A percentile compares a stretch with the other conserved stretches of the same genome.
Conservation (phyloP, 2,113 vertebrate species). For the Stigmatopora nigra region DNA sequence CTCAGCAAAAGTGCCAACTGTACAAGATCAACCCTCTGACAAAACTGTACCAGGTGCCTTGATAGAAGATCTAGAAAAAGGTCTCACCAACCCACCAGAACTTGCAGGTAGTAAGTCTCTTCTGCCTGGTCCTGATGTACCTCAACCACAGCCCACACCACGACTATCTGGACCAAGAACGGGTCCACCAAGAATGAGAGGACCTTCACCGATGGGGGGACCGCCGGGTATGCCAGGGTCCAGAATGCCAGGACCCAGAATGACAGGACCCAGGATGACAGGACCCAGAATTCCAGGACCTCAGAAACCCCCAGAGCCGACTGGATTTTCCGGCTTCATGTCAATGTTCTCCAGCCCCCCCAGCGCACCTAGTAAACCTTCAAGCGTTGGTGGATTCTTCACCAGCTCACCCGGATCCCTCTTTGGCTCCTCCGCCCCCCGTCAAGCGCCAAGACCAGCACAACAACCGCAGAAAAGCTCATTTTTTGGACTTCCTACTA, state of each 20-base stretch:
- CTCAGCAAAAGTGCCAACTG: slow-evolving; percentile 10
- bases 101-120: slow-evolving; percentile 17
- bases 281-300: slow-evolving; percentile 32
- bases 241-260: slow-evolving; percentile 1
- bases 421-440: slow-evolving; percentile 60
- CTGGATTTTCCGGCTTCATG: slow-evolving; percentile 87
- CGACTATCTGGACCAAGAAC: slow-evolving; percentile 34
- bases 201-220: slow-evolving; percentile 5
- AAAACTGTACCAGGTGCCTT: not conserved
- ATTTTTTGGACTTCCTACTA: slow-evolving; percentile 76
- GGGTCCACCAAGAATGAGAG: slow-evolving; percentile 23
- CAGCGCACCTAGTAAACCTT: slow-evolving; percentile 70
- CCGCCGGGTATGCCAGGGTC: not conserved
- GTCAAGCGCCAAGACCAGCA: slow-evolving; percentile 44
- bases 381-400: slow-evolving; percentile 72
- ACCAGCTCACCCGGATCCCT: slow-evolving; percentile 70
- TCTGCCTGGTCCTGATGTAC: slow-evolving; percentile 8
- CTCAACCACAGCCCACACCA: slow-evolving; percentile 33
- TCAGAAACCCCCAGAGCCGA: slow-evolving; percentile 66
- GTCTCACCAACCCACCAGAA: slow-evolving; percentile 6
- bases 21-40: slow-evolving; percentile 21
- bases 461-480: slow-evolving; percentile 75
- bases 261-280: slow-evolving; percentile 33
- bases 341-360: slow-evolving; percentile 77
- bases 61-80: slow-evolving; percentile 19